Base-by-base conservation (phyloP, 2,113 vertebrate species). In the Pelusios castaneus region DNA sequence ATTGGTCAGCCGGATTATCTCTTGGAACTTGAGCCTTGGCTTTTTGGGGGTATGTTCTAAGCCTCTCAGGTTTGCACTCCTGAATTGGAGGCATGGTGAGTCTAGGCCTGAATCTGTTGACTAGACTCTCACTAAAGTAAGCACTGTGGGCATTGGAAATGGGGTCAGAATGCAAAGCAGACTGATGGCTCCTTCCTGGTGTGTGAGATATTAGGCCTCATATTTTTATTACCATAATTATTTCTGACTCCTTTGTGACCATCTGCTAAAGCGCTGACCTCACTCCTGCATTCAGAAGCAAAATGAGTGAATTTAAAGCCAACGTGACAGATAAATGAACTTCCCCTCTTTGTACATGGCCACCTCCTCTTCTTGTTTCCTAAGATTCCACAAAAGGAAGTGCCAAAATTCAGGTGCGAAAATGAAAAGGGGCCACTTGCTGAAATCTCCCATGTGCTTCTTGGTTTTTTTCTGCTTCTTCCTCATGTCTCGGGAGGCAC, bases 161-260 rank as follows among this genome's bases (percentile, higher is more conserved):
- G 6, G 90, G 84, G 81, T 88, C 2, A 75, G 91, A 86, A 51
- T 77, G 84, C 81, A 88, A 73, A 93, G 86, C 93, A 88, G 92
- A 88, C 95, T 88, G 75, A 43, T 0, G 25, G 11, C 41, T 27
- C 4, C 4, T 45, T 14, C 13, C 12, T 13, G 3, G 73, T 17
- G 1, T 27, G 79, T 9, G 51, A 27, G 24, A 5, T 10, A 14
- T 4, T 70, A 80, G 77, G 90, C 83, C 45, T 60, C 60, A 17
- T 9, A 52, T 14, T 11, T 4, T 51, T n/a, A 17, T 3, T 3
- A 51, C 12, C 85, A 49, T 38, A 14, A 16, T 95, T 83, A 84
- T 67, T 0, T 1, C 34, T 67, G 84, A 87, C 90, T 87, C 84
- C 51, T 0, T 25, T 55, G 52, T 88, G 85, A 84, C 3, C 43